These are phyloP conservation scores for Leucophenga maculata DNA, from an alignment of 2,888 invertebrate genomes.

Conservation along the genomic window DNA sequence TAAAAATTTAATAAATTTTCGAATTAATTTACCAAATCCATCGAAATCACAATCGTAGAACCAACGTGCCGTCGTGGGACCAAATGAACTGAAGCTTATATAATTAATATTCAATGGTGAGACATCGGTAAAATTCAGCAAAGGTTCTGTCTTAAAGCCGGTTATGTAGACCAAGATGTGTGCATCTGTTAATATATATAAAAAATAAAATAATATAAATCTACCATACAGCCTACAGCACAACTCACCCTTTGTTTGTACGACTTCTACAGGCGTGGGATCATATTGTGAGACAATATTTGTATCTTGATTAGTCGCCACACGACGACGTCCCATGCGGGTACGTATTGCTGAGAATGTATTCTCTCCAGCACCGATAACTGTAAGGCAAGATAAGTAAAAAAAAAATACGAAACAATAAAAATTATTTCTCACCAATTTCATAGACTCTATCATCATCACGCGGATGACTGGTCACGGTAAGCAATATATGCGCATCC, in stretches of 20 bases:
- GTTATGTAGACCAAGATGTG: conserved; percentile 77
- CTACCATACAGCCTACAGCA: background rate
- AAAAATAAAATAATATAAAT: too few relatives aligned
- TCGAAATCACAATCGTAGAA: conserved; percentile 77
- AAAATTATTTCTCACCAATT: conserved; percentile 72
- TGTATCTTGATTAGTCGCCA: conserved; percentile 74
- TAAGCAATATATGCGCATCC: conserved; percentile 81
- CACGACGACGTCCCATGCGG: conserved; percentile 75
- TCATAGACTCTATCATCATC: conserved; percentile 78
- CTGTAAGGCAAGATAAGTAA: conserved; percentile 43
- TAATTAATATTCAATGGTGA: conserved; percentile 77
- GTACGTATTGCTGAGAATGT: conserved; percentile 80
- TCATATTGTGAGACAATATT: conserved; percentile 77
- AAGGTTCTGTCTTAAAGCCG: conserved; percentile 75
- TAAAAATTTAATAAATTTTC: background rate
- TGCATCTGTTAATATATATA: conserved; percentile 73
- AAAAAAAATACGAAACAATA: background rate
- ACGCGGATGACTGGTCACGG: conserved; percentile 73
- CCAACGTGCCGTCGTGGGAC: conserved; percentile 79
- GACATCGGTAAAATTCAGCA: conserved; percentile 77
- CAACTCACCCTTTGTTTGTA: conserved; percentile 74
- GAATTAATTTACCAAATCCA: conserved; percentile 52
- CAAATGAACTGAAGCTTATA: conserved; percentile 81
- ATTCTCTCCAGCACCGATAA: conserved; percentile 82
- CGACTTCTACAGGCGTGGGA: conserved; percentile 79